Conservation (phyloP, 2,113 vertebrate genomes). For the Macrotus californicus region DNA sequence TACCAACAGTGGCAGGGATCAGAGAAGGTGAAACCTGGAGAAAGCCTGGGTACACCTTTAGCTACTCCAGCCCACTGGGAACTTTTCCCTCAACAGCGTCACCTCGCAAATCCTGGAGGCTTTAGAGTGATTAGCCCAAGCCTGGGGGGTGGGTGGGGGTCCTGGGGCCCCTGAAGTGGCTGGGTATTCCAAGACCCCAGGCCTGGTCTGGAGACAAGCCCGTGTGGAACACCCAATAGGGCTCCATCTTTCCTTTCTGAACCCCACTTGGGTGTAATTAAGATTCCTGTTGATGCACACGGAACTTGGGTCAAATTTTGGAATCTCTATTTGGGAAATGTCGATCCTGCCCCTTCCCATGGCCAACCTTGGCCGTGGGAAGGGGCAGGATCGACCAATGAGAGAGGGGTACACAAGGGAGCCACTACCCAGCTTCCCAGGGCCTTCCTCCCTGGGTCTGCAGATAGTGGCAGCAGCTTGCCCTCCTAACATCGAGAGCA, state of each 20-base stretch:
- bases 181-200: neutral
- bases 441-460: neutral
- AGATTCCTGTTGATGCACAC: neutral
- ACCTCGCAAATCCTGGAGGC: neutral
- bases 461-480: neutral
- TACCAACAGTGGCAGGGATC: neutral
- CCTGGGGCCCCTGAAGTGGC: neutral
- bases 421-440: neutral
- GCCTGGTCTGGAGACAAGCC: neutral
- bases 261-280: neutral
- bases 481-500: fast-evolving
- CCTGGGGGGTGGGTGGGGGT: neutral
- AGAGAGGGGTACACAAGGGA: neutral
- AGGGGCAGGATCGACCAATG: neutral
- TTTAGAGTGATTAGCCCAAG: neutral
- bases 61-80: neutral
- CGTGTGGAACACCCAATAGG: neutral
- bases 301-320: neutral
- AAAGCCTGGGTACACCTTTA: fast-evolving
- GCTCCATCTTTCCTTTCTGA: neutral
- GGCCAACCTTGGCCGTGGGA: neutral
- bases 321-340: neutral
- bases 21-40: neutral
- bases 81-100: neutral
- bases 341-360: too few relatives aligned